Conservation (phyloP, 2,888 invertebrate genomes). For the Linyphia triangularis region DNA sequence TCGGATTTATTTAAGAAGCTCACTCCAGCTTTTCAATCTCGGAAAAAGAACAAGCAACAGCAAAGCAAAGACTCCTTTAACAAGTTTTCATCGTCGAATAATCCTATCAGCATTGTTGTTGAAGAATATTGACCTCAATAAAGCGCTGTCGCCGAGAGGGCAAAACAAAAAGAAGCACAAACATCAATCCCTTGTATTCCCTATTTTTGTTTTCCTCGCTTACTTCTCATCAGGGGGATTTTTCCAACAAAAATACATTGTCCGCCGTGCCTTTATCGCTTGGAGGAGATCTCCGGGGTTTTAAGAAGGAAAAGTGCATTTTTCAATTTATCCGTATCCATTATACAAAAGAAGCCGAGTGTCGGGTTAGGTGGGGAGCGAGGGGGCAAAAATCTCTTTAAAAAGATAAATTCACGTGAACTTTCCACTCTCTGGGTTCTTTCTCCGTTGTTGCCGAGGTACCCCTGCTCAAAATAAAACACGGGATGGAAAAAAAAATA, state of each 20-base stretch:
- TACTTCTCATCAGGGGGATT: conserved; percentile 38
- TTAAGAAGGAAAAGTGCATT: conserved; percentile 57
- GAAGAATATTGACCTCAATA: conserved; percentile 21
- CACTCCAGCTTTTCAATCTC: background rate
- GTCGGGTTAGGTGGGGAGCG: too few species aligned
- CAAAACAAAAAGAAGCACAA: conserved; percentile 8
- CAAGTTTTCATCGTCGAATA: conserved; percentile 12
- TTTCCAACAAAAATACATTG: background rate
- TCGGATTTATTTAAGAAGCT: background rate
- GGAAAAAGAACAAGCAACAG: background rate
- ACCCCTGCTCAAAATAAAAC: conserved; percentile 12
- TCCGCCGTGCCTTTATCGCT: conserved; percentile 28
- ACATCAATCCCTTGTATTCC: conserved; percentile 40
- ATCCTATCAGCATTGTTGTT: conserved; percentile 24
- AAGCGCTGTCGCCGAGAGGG: background rate
- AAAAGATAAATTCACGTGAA: conserved; percentile 62
- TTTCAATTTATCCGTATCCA: conserved; percentile 66
- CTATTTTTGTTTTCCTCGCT: conserved; percentile 22
- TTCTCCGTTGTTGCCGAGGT: conserved; percentile 35
- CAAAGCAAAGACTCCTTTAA: background rate
- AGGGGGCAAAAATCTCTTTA: conserved; percentile 45
- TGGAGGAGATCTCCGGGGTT: conserved; percentile 15
- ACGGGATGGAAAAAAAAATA: background rate
- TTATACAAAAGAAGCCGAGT: conserved; percentile 41
- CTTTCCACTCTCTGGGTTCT: conserved; percentile 39